Conservation (phyloP, 2,888 invertebrate genomes). For the Sericinus montela region DNA sequence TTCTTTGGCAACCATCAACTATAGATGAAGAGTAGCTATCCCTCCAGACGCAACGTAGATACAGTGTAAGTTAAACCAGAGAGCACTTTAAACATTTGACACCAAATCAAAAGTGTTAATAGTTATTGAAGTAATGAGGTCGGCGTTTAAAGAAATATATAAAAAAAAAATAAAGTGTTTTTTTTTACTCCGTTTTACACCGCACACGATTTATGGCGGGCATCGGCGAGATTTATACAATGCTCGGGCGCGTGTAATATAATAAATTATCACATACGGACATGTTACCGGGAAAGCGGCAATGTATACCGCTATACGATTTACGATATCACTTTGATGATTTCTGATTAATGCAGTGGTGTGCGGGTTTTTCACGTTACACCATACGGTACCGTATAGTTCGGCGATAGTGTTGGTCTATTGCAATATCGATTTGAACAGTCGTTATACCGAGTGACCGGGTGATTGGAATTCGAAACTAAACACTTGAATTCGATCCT, state of each 20-base stretch:
- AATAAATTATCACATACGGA: constrained; percentile 24
- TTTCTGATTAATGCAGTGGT: constrained; percentile 11
- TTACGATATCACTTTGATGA: constrained; percentile 19
- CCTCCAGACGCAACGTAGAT: too few relatives aligned
- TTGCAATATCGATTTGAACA: too few relatives aligned
- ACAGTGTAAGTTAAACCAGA: too few relatives aligned
- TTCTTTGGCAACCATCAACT: too few relatives aligned
- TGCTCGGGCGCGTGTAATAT: constrained; percentile 20
- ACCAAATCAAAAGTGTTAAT: constrained; percentile 2
- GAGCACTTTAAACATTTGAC: not conserved
- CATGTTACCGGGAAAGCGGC: constrained; percentile 18
- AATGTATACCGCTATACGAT: constrained; percentile 13
- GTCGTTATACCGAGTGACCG: too few relatives aligned
- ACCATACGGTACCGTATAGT: not conserved
- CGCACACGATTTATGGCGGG: constrained; percentile 22
- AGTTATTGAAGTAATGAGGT: constrained; percentile 13
- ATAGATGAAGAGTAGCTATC: too few relatives aligned
- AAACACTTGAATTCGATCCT: too few relatives aligned
- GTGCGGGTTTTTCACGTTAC: not conserved
- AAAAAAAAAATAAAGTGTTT: constrained; percentile 2
- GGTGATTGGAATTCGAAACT: too few relatives aligned
- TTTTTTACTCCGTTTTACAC: constrained; percentile 11
- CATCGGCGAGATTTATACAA: constrained; percentile 24
- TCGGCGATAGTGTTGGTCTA: not conserved
- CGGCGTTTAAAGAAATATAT: constrained; percentile 13